A percentile compares a stretch with the other conserved stretches of the same genome.
These are phyloP conservation scores for Epinotia brunnichana DNA, from an alignment of 2,888 invertebrate species.

Conservation along the genomic window DNA sequence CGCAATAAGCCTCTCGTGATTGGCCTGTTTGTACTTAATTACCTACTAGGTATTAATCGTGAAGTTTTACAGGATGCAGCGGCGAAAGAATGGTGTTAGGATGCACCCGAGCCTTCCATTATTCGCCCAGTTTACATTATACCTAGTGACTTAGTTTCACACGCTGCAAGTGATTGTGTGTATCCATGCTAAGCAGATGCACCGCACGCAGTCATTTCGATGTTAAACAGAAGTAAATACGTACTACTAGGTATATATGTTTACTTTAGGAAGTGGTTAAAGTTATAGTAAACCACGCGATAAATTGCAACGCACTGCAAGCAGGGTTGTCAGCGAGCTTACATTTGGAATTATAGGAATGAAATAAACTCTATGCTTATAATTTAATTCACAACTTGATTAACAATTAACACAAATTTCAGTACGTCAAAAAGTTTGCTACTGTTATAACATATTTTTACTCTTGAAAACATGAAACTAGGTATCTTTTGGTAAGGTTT, in stretches of 20 bases:
- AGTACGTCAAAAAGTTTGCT: no score
- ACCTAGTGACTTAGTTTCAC: constrained; percentile 10
- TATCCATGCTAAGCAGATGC: constrained; percentile 21
- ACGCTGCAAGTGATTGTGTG: constrained; percentile 8
- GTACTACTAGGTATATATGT: constrained; percentile 16
- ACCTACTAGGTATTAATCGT: constrained; percentile 73
- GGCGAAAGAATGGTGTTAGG: constrained; percentile 56
- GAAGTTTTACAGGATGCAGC: constrained; percentile 65
- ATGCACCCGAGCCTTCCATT: constrained; percentile 49
- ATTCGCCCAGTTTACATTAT: neutral
- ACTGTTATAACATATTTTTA: no score
- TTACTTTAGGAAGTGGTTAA: constrained; percentile 37
- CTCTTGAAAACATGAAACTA: no score
- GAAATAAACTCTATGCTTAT: no score
- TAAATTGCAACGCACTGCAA: constrained; percentile 33
- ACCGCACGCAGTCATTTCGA: constrained; percentile 24
- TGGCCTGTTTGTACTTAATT: constrained; percentile 83
- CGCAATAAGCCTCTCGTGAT: constrained; percentile 82
- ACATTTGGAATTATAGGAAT: neutral
- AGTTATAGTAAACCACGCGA: constrained; percentile 36
- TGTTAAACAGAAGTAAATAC: constrained; percentile 24
- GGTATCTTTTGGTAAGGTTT: no score
- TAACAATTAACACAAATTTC: no score
- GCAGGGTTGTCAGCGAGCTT: constrained; percentile 24
- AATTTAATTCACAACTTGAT: no score